A percentile compares a stretch with the other conserved stretches of the same genome.
Evolutionary conservation across 2,113 vertebrate species (phyloP).

Genomic region (Bufo bufo): DNA sequence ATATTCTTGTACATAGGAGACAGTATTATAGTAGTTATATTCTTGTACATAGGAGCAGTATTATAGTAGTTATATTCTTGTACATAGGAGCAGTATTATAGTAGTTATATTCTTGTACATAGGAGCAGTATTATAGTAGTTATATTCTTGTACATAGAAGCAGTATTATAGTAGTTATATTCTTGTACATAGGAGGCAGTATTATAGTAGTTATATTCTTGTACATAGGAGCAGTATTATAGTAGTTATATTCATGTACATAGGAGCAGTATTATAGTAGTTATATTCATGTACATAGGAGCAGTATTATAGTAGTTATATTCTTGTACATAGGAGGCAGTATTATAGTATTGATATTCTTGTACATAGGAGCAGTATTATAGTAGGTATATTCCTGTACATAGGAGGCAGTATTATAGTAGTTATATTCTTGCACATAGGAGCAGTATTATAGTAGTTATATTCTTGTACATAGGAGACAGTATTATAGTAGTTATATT

Average conservation of each 20-base stretch:
- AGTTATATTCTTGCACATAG: not conserved
- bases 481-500: slow-evolving; percentile 8
- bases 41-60: not conserved
- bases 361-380: not conserved
- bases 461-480: not conserved
- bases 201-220: slow-evolving; percentile 8
- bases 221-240: slow-evolving; percentile 5
- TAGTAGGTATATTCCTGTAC: not conserved
- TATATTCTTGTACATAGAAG: not conserved
- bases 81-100: not conserved
- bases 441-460: not conserved
- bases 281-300: not conserved
- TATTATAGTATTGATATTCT: slow-evolving; percentile 9
- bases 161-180: slow-evolving; percentile 13
- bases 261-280: not conserved
- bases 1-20: not conserved
- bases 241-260: not conserved
- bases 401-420: not conserved
- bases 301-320: slow-evolving; percentile 11
- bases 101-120: not conserved
- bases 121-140: not conserved
- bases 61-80: slow-evolving; percentile 2
- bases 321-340: not conserved
- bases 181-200: not conserved
- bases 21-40: slow-evolving; percentile 14